These are phyloP conservation scores for Pteronotus mesoamericanus DNA, from an alignment of 2,797 vertebrate species.

Conservation along the genomic window DNA sequence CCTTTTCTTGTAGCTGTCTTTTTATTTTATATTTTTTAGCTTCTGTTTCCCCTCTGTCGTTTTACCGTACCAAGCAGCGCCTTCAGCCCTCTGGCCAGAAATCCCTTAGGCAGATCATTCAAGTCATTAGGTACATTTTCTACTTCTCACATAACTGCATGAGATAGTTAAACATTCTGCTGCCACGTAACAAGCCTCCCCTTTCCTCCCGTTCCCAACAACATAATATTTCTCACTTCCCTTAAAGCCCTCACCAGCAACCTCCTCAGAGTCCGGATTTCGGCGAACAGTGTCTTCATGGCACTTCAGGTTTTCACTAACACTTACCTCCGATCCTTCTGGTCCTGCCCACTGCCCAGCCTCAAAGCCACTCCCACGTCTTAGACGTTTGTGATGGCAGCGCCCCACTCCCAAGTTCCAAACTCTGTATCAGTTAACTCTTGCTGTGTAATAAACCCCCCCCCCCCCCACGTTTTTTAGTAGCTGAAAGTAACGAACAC, in stretches of 20 bases:
- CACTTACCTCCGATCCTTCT: not conserved
- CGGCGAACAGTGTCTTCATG: not conserved
- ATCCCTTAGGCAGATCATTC: not conserved
- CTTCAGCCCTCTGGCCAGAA: not conserved
- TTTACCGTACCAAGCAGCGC: not conserved
- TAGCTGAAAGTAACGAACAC: not conserved
- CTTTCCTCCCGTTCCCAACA: not conserved
- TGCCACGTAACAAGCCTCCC: not conserved
- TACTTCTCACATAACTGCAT: not conserved
- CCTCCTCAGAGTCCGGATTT: not conserved
- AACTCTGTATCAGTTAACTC: not conserved
- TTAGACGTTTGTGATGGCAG: not conserved
- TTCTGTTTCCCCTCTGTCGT: not conserved
- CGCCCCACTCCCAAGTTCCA: not conserved
- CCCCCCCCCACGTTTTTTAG: not conserved
- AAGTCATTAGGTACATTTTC: not conserved
- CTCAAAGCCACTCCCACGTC: not conserved
- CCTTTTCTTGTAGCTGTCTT: not conserved
- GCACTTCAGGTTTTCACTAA: not conserved
- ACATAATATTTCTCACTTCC: not conserved
- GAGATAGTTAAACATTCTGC: not conserved
- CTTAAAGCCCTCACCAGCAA: not conserved
- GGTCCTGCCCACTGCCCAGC: not conserved
- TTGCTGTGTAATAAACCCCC: not conserved
- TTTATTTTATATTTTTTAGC: constrained; percentile 8